Conservation (phyloP, 2,113 vertebrate genomes). For the Todiramphus chloris region DNA sequence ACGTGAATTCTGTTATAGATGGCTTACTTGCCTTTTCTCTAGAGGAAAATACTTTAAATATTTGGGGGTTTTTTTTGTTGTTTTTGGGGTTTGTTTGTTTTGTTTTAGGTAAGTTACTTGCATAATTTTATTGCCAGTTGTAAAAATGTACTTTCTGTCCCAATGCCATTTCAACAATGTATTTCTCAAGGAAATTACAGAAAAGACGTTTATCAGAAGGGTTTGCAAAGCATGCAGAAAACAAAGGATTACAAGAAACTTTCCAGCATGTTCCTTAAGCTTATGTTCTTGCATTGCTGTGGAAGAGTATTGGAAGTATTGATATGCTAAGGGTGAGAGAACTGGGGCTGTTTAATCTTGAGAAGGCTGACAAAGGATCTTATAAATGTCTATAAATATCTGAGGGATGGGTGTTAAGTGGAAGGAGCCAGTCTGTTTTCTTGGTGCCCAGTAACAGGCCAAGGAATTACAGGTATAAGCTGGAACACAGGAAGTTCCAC, state of each 20-base stretch:
- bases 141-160: background rate
- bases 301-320: background rate
- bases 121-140: background rate
- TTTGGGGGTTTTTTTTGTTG: too few relatives aligned
- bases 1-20: background rate
- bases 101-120: background rate
- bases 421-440: too few relatives aligned
- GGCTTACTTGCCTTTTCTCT: background rate
- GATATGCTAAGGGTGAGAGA: background rate
- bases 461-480: too few relatives aligned
- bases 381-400: too few relatives aligned
- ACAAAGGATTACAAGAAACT: background rate
- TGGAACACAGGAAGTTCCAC: too few relatives aligned
- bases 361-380: too few relatives aligned
- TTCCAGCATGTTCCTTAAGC: background rate
- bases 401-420: too few relatives aligned
- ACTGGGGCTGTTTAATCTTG: too few relatives aligned
- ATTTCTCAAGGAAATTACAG: background rate
- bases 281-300: background rate
- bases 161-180: background rate
- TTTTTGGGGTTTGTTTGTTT: background rate
- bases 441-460: too few relatives aligned
- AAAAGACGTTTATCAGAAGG: background rate
- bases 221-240: constrained; percentile 12
- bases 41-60: background rate